These are phyloP conservation scores for Ecdyonurus torrentis DNA, from an alignment of 2,888 invertebrate species.

Conservation along the genomic window DNA sequence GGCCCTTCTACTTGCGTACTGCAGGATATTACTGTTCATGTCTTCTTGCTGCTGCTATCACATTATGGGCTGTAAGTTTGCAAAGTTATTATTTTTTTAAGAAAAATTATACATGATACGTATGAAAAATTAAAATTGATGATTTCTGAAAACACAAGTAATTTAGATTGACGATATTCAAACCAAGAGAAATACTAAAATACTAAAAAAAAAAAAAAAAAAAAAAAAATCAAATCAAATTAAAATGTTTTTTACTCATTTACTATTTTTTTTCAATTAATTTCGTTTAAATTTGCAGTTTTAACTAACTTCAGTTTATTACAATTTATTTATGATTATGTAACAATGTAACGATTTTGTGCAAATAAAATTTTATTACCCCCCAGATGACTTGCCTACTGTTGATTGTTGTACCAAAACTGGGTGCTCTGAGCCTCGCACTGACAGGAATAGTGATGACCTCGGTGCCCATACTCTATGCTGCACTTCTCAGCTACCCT, in stretches of 20 bases:
- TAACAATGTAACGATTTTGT: too few relatives aligned
- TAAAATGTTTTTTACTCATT: background rate
- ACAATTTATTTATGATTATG: too few relatives aligned
- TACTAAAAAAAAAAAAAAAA: background rate
- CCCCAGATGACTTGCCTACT: background rate
- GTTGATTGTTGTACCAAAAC: background rate
- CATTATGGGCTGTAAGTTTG: slow-evolving; percentile 1
- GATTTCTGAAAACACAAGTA: too few relatives aligned
- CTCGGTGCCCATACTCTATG: background rate
- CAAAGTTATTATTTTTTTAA: background rate
- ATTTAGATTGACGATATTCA: too few relatives aligned
- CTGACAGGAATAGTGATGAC: background rate
- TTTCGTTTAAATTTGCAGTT: background rate
- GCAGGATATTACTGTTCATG: slow-evolving; percentile 8
- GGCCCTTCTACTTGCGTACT: slow-evolving; percentile 8
- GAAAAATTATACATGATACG: background rate
- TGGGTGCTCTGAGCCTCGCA: background rate
- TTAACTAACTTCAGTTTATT: too few relatives aligned
- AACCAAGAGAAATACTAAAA: too few relatives aligned
- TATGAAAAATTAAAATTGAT: background rate
- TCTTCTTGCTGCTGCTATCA: slow-evolving; percentile 3
- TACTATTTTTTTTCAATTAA: background rate
- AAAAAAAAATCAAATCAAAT: background rate
- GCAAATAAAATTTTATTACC: background rate
- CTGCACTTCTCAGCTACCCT: background rate